phyloP scores from a whole-genome alignment of 1,140 invertebrate genomes.

The Zaprionus kolodkinae region DNA sequence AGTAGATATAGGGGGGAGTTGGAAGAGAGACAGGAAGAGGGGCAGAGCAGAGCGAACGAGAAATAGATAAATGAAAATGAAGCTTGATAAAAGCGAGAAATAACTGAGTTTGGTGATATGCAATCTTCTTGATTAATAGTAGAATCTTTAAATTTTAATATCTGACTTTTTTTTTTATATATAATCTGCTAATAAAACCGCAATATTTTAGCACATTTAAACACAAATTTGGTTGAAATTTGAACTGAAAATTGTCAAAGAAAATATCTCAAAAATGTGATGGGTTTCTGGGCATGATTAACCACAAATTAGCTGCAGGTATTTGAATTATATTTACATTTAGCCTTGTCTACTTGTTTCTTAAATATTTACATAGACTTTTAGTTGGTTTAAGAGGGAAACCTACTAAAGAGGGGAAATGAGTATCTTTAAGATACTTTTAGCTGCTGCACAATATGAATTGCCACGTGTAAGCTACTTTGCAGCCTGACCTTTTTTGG shows the following conservation, averaged over 20 bases:
- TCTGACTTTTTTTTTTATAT: too few species aligned
- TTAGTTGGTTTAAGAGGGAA: background rate
- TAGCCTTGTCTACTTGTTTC: background rate
- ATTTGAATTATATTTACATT: background rate
- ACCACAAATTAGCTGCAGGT: background rate
- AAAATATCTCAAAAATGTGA: background rate
- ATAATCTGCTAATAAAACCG: background rate
- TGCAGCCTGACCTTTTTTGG: conserved; percentile 52
- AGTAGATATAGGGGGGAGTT: too few species aligned
- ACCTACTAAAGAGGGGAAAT: conserved; percentile 16
- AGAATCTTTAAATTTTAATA: too few species aligned
- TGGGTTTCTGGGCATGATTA: background rate
- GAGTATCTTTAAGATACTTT: conserved; percentile 9
- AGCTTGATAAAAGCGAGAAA: too few species aligned
- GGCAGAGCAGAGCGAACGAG: too few species aligned
- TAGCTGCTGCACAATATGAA: background rate
- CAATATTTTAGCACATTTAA: background rate
- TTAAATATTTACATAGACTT: conserved; percentile 8
- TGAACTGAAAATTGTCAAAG: background rate
- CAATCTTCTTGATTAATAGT: too few species aligned
- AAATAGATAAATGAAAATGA: too few species aligned
- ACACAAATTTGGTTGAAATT: background rate
- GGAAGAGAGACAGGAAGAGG: too few species aligned
- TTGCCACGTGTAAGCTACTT: conserved; percentile 23
- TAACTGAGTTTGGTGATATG: too few species aligned